Percentiles rank a stretch among this genome's conserved stretches.
Evolutionary conservation across 2,113 vertebrate genomes (phyloP).

Genomic region (Gavia stellata): DNA sequence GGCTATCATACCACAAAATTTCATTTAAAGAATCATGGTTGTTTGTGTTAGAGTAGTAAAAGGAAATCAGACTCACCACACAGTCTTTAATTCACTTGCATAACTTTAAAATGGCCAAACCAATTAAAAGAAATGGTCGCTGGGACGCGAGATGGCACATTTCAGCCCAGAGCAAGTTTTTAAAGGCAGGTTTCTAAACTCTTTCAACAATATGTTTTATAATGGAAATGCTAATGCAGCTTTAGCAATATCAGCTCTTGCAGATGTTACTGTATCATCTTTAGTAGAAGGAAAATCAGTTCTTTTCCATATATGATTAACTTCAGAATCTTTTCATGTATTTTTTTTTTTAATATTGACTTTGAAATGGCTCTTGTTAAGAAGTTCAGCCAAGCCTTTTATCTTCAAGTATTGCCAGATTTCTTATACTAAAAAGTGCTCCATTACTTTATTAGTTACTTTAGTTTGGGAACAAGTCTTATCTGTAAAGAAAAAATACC

Average conservation of each 20-base stretch:
- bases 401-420: neutral
- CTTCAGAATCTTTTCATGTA: neutral
- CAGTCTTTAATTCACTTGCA: neutral
- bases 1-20: neutral
- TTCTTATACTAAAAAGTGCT: neutral
- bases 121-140: neutral
- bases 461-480: neutral
- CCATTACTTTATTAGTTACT: neutral
- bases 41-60: neutral
- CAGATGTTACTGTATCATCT: neutral
- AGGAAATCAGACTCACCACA: neutral
- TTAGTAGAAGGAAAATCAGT: neutral
- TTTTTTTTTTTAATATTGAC: neutral
- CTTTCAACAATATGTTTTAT: conserved; percentile 21
- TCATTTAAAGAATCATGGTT: neutral
- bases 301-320: neutral
- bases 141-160: conserved; percentile 31
- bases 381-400: neutral
- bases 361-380: neutral
- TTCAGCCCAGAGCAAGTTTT: conserved; percentile 55
- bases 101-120: neutral
- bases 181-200: conserved; percentile 40
- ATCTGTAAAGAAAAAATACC: neutral
- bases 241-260: conserved; percentile 29
- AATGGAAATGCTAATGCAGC: conserved; percentile 63